Percentiles rank a stretch among this genome's conserved stretches.
Evolutionary conservation across 2,888 invertebrate species (phyloP).

Genomic region (Spatulosminthurus flaviceps): DNA sequence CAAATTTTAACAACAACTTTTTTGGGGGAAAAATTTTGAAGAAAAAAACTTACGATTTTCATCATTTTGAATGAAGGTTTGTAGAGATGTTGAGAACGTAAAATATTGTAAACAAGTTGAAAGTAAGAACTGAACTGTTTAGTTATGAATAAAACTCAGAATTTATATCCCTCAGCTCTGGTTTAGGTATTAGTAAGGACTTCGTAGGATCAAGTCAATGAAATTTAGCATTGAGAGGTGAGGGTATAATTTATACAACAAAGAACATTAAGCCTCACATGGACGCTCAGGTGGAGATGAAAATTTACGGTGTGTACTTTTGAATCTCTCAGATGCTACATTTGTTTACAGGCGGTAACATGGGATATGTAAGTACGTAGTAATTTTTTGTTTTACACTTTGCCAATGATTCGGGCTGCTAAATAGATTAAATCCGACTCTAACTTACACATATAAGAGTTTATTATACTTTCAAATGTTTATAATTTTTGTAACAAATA

Average conservation of each 20-base stretch:
- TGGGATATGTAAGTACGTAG: too few species aligned
- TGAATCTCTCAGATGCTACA: not conserved
- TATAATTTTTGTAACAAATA: too few species aligned
- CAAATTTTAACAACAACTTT: not conserved
- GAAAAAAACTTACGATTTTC: constrained; percentile 49
- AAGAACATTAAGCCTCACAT: constrained; percentile 25
- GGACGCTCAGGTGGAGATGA: constrained; percentile 37
- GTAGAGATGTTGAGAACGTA: not conserved
- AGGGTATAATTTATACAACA: not conserved
- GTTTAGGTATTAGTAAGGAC: not conserved
- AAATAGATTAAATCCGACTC: too few species aligned
- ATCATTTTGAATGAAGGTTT: constrained; percentile 43
- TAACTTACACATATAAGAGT: too few species aligned
- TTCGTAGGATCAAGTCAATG: not conserved
- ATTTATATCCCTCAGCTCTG: not conserved
- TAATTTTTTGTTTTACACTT: too few species aligned
- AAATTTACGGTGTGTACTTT: constrained; percentile 47
- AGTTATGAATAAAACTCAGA: too few species aligned
- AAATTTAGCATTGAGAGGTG: not conserved
- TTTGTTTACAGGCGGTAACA: too few species aligned
- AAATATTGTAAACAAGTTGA: not conserved
- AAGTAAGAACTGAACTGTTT: constrained; percentile 14
- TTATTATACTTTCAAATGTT: too few species aligned
- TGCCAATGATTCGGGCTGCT: too few species aligned
- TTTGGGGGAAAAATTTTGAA: not conserved